These are phyloP conservation scores for Aleiodes leptofemur DNA, from an alignment of 2,888 invertebrate genomes.

Conservation along the genomic window DNA sequence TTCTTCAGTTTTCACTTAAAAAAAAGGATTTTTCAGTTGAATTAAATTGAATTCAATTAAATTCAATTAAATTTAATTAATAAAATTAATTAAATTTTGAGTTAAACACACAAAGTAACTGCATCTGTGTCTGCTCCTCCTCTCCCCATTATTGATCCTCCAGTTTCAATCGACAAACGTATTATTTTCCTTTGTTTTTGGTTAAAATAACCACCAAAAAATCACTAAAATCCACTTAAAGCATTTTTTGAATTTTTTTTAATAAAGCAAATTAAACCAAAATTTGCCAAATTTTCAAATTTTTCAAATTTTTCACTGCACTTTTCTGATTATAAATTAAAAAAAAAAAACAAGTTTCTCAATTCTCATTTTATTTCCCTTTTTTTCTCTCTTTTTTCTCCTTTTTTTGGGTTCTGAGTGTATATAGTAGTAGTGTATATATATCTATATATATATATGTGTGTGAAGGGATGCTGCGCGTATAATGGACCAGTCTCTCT, in stretches of 20 bases:
- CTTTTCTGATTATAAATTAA: slow-evolving; percentile 32
- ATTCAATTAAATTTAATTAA: no score
- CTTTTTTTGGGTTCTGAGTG: no score
- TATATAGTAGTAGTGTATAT: no score
- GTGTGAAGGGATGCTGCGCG: slow-evolving; percentile 57
- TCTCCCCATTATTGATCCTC: slow-evolving; percentile 65
- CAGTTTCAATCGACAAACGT: slow-evolving; percentile 60
- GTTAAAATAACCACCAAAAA: slow-evolving; percentile 41
- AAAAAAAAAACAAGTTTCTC: slow-evolving; percentile 51
- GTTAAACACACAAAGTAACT: not conserved
- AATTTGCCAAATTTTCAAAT: no score
- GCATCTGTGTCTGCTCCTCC: slow-evolving; percentile 8
- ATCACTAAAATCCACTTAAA: not conserved
- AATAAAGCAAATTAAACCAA: no score
- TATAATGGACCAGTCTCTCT: slow-evolving; percentile 41
- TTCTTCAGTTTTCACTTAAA: no score
- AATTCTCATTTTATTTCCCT: not conserved
- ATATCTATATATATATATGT: no score
- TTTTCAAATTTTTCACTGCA: not conserved
- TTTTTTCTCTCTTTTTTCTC: not conserved
- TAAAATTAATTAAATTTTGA: no score
- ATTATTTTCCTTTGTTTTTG: slow-evolving; percentile 50
- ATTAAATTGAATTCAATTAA: no score
- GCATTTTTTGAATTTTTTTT: not conserved
- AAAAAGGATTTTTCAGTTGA: no score